Evolutionary conservation across 2,888 invertebrate species (phyloP), one percentile per base, ranked within the genome.

Genomic region (Platycheirus rosarum): DNA sequence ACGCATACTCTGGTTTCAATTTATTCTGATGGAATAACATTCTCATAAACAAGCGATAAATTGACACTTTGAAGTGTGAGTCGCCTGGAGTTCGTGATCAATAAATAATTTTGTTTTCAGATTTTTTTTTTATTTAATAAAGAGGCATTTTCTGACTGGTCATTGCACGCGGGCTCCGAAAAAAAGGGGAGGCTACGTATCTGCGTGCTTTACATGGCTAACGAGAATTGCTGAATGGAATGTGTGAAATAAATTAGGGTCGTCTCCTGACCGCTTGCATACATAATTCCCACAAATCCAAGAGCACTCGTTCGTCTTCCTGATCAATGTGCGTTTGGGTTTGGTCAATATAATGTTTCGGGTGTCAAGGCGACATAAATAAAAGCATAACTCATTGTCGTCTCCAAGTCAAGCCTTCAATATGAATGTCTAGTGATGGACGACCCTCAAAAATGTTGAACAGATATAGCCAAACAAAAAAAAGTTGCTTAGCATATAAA

Each of bases 51-150:
- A 82, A 68, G 73, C 82, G 66, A 82, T 82, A 82, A 82, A 82
- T 82, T 82, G 77, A 82, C 82, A 82, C 82, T 77, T 82, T 63
- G 68, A 77, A 82, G 82, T 82, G 82, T 82, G 77, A 82, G 77
- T 68, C 57, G 65, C 20, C 44, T 70, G 37, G 57, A 62, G 44
- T 76, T 76, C 80, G 82, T 82, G 82, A 73, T 77, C 77, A 71
- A 77, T 77, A 73, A 82, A 77, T 82, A 44, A 71, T 70, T 82
- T 77, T 32, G 40, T 49, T 53, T 49, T n/a, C n/a, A n/a, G n/a
- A n/a, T n/a, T n/a, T n/a, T n/a, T n/a, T n/a, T n/a, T n/a, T n/a
- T 66, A 48, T 20, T 46, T 18, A 65, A 65, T 16, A 55, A 65
- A 68, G 32, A 62, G 63, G 13, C 44, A 57, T 55, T 55, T 40